Percentiles rank a stretch among this genome's conserved stretches.
These are phyloP conservation scores for Cricetomys ansorgei DNA, from an alignment of 2,113 vertebrate species.

Conservation along the genomic window DNA sequence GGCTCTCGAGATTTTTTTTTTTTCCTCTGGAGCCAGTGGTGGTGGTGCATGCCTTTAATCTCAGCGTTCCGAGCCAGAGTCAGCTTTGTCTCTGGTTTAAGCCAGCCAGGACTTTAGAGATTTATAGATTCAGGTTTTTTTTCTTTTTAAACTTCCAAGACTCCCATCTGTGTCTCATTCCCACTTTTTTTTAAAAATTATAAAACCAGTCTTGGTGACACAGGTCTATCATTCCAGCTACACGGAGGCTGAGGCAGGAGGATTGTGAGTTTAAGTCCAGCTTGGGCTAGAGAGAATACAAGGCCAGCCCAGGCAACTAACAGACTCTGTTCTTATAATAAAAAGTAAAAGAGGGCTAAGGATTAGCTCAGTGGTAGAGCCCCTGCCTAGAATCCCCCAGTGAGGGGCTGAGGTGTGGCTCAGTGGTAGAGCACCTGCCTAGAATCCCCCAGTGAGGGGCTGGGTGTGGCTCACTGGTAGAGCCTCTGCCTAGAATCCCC, in stretches of 20 bases:
- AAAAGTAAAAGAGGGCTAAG: not conserved
- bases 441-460: not conserved
- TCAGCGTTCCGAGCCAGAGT: not conserved
- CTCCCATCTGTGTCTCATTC: not conserved
- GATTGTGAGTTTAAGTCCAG: not conserved
- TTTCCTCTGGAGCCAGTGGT: not conserved
- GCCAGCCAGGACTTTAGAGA: not conserved
- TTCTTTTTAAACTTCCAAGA: not conserved
- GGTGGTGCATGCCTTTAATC: not conserved
- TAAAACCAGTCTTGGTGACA: not conserved
- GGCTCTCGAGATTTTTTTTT: no score
- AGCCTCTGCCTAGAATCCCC: not conserved
- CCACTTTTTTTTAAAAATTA: not conserved
- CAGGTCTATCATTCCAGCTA: not conserved
- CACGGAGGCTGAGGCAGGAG: not conserved
- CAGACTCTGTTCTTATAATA: not conserved
- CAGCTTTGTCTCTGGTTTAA: not conserved
- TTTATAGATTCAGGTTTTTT: not conserved
- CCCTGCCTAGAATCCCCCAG: not conserved
- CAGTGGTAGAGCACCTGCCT: not conserved
- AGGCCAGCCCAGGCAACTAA: not conserved
- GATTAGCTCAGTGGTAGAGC: not conserved
- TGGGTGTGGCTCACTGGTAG: not conserved
- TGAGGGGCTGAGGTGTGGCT: not conserved
- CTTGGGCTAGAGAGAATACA: not conserved